A percentile compares a stretch with the other conserved stretches of the same genome.
phyloP scores from a whole-genome alignment of 2,888 invertebrate species.

The Lasioglossum figueresi region DNA sequence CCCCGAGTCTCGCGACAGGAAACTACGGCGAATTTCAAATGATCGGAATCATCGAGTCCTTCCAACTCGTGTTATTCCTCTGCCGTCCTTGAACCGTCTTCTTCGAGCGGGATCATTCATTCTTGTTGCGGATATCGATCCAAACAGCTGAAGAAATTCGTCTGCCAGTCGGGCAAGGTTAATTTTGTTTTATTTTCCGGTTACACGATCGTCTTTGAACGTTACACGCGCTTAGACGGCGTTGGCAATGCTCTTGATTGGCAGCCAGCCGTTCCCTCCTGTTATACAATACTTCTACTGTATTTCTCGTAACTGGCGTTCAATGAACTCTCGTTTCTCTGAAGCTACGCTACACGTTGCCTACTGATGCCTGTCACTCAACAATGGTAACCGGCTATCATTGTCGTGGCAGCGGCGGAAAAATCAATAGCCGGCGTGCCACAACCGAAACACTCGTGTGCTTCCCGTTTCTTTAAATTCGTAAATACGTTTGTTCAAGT shows the following conservation, averaged over 20 bases:
- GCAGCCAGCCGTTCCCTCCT: constrained; percentile 19
- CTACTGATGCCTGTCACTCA: constrained; percentile 35
- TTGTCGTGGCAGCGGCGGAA: constrained; percentile 56
- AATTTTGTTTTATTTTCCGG: not conserved
- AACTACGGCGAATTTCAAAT: not conserved
- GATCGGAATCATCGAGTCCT: not conserved
- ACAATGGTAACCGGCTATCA: constrained; percentile 56
- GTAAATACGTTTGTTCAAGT: constrained; percentile 11
- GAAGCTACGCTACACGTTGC: constrained; percentile 35
- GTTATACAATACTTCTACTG: constrained; percentile 32
- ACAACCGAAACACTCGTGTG: constrained; percentile 42
- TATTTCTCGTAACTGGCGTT: constrained; percentile 47
- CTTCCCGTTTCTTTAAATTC: constrained; percentile 14
- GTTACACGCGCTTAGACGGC: not conserved
- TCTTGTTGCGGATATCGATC: not conserved
- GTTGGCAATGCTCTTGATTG: not conserved
- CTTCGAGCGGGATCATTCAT: not conserved
- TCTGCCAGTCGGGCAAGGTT: not conserved
- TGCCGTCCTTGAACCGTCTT: not conserved
- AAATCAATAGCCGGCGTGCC: constrained; percentile 63
- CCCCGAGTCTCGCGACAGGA: not conserved
- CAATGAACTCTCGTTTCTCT: constrained; percentile 53
- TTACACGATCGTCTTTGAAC: not conserved
- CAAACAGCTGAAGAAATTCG: not conserved
- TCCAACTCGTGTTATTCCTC: not conserved